Percentiles rank a stretch among this genome's conserved stretches.
Conservation (phyloP, 1,140 invertebrate genomes). For the Pseudomyrmex cubaensis region DNA sequence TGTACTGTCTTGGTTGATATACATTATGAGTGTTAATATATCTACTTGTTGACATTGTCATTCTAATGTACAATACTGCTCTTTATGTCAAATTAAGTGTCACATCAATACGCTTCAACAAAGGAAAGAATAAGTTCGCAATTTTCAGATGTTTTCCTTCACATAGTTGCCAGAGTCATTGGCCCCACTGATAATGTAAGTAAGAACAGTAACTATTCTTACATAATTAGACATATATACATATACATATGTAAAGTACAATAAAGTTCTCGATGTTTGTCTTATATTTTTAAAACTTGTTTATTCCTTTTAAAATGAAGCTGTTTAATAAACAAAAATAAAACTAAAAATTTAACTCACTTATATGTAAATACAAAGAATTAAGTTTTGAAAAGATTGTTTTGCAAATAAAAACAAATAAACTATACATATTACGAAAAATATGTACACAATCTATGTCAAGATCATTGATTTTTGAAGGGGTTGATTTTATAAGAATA, state of each 20-base stretch:
- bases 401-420: neutral
- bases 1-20: neutral
- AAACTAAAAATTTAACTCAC: no score
- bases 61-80: constrained; percentile 10
- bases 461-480: no score
- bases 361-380: neutral
- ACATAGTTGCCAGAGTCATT: constrained; percentile 38
- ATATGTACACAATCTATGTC: no score
- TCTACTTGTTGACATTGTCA: neutral
- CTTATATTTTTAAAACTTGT: neutral
- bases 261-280: neutral
- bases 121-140: constrained; percentile 7
- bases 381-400: neutral
- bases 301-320: neutral
- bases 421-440: no score
- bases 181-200: constrained; percentile 24
- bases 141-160: neutral
- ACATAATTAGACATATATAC: neutral
- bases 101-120: constrained; percentile 21
- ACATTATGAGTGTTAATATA: neutral
- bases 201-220: neutral
- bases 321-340: neutral
- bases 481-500: no score
- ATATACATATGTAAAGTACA: neutral
- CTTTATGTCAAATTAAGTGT: constrained; percentile 26